A percentile compares a stretch with the other conserved stretches of the same genome.
These are phyloP conservation scores for Sorex maritimensis DNA, from an alignment of 2,797 vertebrate species.

Conservation along the genomic window DNA sequence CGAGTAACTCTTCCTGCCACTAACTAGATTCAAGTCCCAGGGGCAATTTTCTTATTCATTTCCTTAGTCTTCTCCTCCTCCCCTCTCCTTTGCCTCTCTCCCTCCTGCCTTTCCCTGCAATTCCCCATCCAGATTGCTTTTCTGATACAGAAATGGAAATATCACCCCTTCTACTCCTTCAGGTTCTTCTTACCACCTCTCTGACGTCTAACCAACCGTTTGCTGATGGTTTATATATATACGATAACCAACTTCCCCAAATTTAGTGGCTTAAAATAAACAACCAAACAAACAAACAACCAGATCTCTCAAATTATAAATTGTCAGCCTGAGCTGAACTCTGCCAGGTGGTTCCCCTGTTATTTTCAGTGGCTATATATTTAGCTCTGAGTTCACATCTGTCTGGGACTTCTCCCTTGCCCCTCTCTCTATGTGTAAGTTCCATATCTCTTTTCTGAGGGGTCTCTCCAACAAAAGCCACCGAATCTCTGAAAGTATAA, in stretches of 20 bases:
- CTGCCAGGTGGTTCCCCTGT: background rate
- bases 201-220: too few species aligned
- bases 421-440: background rate
- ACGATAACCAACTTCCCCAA: background rate
- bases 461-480: background rate
- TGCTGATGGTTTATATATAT: background rate
- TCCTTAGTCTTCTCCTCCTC: background rate
- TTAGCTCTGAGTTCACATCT: background rate
- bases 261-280: background rate
- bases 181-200: background rate
- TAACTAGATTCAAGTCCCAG: background rate
- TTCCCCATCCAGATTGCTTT: too few species aligned
- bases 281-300: too few species aligned
- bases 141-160: too few species aligned
- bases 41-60: background rate
- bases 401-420: background rate
- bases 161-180: background rate
- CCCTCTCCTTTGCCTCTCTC: too few species aligned
- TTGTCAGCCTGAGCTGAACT: background rate
- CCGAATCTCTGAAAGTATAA: rapidly evolving
- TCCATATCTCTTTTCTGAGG: background rate
- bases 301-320: background rate
- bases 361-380: background rate
- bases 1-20: background rate
- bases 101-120: rapidly evolving